Conservation (phyloP, 1,140 invertebrate genomes). For the Kradibia gibbosae region DNA sequence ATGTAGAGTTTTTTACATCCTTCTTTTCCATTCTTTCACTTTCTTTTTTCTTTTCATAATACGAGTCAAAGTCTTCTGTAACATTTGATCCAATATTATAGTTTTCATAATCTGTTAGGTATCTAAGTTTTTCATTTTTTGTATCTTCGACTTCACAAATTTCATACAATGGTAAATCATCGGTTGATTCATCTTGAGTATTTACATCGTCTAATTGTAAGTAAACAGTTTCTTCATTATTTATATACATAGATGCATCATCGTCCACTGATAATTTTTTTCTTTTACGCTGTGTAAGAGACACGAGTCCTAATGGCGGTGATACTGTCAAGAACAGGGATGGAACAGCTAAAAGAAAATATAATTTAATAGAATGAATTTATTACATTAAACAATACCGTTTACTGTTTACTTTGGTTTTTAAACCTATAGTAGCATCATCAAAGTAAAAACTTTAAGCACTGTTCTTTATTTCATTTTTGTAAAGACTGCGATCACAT, state of each 20-base stretch:
- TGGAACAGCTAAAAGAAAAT: conserved; percentile 34
- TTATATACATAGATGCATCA: background rate
- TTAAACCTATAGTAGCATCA: no score
- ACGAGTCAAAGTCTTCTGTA: background rate
- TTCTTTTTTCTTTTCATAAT: background rate
- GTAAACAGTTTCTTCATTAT: conserved; percentile 17
- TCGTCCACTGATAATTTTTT: conserved; percentile 1
- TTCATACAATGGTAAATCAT: background rate
- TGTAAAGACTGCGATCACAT: no score
- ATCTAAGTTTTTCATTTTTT: background rate
- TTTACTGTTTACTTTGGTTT: no score
- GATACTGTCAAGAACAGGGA: conserved; percentile 31
- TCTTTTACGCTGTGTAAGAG: conserved; percentile 5
- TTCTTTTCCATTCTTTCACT: background rate
- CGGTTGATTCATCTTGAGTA: background rate
- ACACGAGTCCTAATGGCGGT: conserved; percentile 14
- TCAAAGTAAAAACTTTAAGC: no score
- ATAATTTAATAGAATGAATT: background rate
- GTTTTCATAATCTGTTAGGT: conserved; percentile 1
- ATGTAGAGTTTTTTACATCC: background rate
- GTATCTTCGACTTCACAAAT: background rate
- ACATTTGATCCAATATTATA: background rate
- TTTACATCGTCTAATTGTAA: conserved; percentile 23
- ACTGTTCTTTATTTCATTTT: no score
- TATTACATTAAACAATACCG: no score